These are phyloP conservation scores for Bombus picipes DNA, from an alignment of 1,140 invertebrate species.

Conservation along the genomic window DNA sequence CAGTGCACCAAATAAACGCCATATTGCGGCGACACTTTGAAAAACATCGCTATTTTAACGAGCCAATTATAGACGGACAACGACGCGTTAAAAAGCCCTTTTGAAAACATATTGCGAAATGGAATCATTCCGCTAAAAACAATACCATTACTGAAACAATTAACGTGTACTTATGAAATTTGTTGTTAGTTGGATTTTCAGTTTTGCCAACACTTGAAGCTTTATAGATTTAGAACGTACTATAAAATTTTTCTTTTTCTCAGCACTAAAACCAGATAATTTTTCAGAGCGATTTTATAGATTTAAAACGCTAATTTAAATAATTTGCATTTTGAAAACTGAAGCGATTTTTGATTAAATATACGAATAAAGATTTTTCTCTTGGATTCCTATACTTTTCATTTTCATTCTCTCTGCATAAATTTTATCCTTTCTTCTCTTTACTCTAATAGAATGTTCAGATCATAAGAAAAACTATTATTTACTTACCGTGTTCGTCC, in stretches of 20 bases:
- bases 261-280: background rate
- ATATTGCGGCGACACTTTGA: constrained; percentile 28
- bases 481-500: constrained; percentile 75
- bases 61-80: constrained; percentile 35
- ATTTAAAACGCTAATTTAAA: background rate
- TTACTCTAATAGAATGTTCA: background rate
- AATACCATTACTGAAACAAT: constrained; percentile 5
- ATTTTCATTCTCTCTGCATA: background rate
- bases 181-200: background rate
- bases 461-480: background rate
- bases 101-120: background rate
- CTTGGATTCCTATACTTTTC: too few species aligned
- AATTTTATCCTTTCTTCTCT: background rate
- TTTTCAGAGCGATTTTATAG: background rate
- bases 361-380: background rate
- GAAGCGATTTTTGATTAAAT: background rate
- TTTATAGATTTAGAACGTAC: too few species aligned
- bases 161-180: background rate
- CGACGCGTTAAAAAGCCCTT: background rate
- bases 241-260: too few species aligned
- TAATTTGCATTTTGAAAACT: background rate
- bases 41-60: constrained; percentile 40
- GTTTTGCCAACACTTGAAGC: too few species aligned
- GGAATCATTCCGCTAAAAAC: background rate
- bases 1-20: constrained; percentile 34